These are phyloP conservation scores for Tachina grossa DNA, from an alignment of 2,888 invertebrate species.

Conservation along the genomic window DNA sequence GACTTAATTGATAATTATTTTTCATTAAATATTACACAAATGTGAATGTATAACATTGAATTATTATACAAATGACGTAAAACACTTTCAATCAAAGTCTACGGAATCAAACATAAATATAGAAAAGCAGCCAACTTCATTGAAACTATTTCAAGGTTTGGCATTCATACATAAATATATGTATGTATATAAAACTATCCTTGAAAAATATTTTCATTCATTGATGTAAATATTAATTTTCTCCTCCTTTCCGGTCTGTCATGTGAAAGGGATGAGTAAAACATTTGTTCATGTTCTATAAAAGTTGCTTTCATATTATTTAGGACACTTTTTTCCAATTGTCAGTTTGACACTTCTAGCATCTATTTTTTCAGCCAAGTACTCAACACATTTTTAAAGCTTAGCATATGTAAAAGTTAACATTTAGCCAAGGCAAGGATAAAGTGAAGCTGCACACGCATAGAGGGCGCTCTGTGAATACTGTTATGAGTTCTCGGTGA, in stretches of 20 bases:
- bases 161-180: not conserved
- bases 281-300: constrained; percentile 13
- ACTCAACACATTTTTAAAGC: not conserved
- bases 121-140: constrained; percentile 50
- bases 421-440: not conserved
- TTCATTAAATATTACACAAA: too few species aligned
- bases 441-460: constrained; percentile 22
- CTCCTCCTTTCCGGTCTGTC: constrained; percentile 17
- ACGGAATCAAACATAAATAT: not conserved
- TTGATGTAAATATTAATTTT: constrained; percentile 45
- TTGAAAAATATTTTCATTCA: constrained; percentile 66
- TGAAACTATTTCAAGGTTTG: constrained; percentile 66
- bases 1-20: too few species aligned
- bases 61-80: constrained; percentile 30
- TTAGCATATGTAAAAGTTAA: constrained; percentile 19
- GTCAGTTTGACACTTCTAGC: constrained; percentile 52
- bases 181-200: constrained; percentile 49
- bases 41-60: too few species aligned
- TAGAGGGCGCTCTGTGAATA: constrained; percentile 36
- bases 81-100: not conserved
- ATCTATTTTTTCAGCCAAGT: constrained; percentile 1
- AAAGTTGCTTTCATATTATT: constrained; percentile 11
- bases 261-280: constrained; percentile 10
- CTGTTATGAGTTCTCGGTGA: constrained; percentile 19
- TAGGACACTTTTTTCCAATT: constrained; percentile 49